Evolutionary conservation across 2,888 invertebrate species (phyloP), one percentile per base, ranked within the genome.

Genomic region (Scaptomyza caliginosa): DNA sequence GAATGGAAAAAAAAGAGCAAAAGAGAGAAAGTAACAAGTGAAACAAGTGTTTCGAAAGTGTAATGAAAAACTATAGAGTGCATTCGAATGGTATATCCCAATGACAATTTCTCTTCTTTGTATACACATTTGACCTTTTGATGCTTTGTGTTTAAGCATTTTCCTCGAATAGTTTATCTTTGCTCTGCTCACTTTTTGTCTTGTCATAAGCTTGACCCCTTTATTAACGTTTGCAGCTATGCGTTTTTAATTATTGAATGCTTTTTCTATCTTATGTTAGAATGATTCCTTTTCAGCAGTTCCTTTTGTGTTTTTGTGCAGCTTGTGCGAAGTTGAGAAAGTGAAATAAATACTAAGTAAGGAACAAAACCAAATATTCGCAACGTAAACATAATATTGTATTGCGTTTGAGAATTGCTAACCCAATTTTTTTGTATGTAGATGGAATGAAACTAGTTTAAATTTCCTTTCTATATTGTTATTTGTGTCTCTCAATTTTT

Each of bases 371-470:
- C 30, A 32, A 32, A 13, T 6, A 28, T 3, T 11, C 13, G 6
- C 2, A 32, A 13, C 2, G 5, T 2, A 13, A 30, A 11, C 4
- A 13, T 13, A 13, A 32, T 13, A 30, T 13, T 4, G 6, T 5
- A 32, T 32, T 32, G 6, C 32, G n/a, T 13, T 10, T 23, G 42
- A 26, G 59, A 57, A 39, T 45, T 57, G 28, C 7, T n/a, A n/a
- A n/a, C n/a, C n/a, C 39, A 42, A 38, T 4, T 1, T 30, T n/a
- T 30, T 30, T n/a, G 0, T n/a, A 4, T 28, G 3, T n/a, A 0
- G 3, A 13, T 42, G 10, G 46, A 60, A 26, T 67, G 13, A 49
- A 67, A 52, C 52, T 67, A 59, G 52, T 49, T 52, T 34, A 39
- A 36, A 49, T 49, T 17, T 43, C 38, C 34, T 51, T 39, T 21